Conservation (phyloP, 2,888 invertebrate species). For the Lepeophtheirus nordmannii region DNA sequence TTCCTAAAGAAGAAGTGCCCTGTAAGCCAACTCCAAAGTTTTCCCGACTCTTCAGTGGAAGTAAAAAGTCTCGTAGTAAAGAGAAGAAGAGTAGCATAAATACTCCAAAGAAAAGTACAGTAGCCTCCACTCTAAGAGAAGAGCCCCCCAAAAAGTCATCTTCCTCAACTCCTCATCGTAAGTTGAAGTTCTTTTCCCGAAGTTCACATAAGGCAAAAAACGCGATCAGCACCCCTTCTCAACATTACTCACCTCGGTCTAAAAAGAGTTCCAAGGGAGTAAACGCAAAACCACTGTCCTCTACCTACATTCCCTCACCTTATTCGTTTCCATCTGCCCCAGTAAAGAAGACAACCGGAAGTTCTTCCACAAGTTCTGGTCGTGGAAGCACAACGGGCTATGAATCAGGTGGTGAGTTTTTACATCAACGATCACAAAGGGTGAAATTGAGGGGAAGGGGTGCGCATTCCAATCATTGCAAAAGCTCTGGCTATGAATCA, state of each 20-base stretch:
- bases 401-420: constrained; percentile 2
- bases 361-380: too few species aligned
- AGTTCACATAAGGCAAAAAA: constrained; percentile 15
- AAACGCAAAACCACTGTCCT: neutral
- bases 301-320: neutral
- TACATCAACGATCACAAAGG: neutral
- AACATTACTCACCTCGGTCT: neutral
- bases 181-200: too few species aligned
- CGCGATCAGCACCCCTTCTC: constrained; percentile 23
- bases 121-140: too few species aligned
- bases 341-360: neutral
- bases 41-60: constrained; percentile 8
- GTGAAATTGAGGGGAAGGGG: constrained; percentile 11
- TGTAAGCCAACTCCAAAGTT: constrained; percentile 4
- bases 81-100: too few species aligned
- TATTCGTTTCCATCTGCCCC: constrained; percentile 1
- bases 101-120: too few species aligned
- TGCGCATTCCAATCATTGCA: constrained; percentile 1
- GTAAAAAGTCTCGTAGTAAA: neutral
- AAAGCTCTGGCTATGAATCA: constrained; percentile 17
- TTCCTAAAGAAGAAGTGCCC: too few species aligned
- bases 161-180: too few species aligned
- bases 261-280: neutral
- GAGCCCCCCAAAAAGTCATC: too few species aligned
- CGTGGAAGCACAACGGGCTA: constrained; percentile 1